A percentile compares a stretch with the other conserved stretches of the same genome.
These are phyloP conservation scores for Chloebia gouldiae DNA, from an alignment of 2,113 vertebrate species.

Conservation along the genomic window DNA sequence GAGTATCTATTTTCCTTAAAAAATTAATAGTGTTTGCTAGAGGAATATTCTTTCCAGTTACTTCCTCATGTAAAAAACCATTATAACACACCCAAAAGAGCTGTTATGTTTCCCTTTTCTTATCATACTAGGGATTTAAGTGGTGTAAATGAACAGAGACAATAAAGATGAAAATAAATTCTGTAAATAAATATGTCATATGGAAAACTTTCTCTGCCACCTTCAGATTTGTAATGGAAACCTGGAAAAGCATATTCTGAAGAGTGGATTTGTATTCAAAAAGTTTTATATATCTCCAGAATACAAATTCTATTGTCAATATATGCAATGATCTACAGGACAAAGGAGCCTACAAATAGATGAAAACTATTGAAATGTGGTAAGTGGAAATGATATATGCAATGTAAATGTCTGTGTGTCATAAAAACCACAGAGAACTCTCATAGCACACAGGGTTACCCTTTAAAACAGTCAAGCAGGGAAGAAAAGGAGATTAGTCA, in stretches of 20 bases:
- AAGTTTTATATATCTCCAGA: background rate
- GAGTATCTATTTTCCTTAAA: background rate
- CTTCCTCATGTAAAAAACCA: background rate
- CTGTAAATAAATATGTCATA: background rate
- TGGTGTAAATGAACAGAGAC: background rate
- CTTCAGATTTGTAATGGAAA: background rate
- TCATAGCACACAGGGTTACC: fast-evolving
- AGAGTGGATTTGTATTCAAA: background rate
- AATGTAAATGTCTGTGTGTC: background rate
- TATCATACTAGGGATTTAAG: background rate
- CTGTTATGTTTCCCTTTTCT: background rate
- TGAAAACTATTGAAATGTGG: background rate
- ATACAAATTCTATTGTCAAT: background rate
- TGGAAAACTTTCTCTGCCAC: background rate
- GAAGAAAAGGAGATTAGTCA: background rate
- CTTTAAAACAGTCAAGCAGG: background rate
- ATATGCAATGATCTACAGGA: background rate
- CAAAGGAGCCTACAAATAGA: background rate
- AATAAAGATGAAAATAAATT: background rate
- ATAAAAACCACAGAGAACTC: background rate
- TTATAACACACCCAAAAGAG: background rate
- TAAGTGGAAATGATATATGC: background rate
- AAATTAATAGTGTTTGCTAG: background rate
- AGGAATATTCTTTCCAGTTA: background rate
- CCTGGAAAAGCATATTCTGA: background rate